Percentiles rank a stretch among this genome's conserved stretches.
Conservation (phyloP, 2,797 vertebrate genomes). For the Pempheris klunzingeri region DNA sequence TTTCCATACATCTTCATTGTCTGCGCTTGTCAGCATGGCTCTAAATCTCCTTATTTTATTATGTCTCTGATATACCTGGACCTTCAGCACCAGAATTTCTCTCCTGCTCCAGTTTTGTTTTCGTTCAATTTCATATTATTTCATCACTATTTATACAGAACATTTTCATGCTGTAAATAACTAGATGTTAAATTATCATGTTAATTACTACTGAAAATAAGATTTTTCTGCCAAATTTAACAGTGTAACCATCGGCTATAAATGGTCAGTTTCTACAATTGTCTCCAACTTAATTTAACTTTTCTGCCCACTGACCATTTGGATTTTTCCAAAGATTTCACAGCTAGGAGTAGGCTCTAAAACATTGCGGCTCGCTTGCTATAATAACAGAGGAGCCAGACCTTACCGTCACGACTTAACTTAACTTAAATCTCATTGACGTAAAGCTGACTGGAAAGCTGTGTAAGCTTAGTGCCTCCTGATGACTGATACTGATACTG, state of each 20-base stretch:
- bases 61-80: not conserved
- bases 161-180: not conserved
- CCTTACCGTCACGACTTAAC: too few relatives aligned
- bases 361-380: too few relatives aligned
- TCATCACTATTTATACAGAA: not conserved
- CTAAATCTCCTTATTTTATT: not conserved
- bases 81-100: too few relatives aligned
- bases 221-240: not conserved
- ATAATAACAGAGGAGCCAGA: too few relatives aligned
- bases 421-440: too few relatives aligned
- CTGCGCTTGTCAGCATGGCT: not conserved
- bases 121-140: not conserved
- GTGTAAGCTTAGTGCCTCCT: not conserved
- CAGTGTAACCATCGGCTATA: not conserved
- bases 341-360: not conserved
- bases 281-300: not conserved
- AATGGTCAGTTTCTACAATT: not conserved
- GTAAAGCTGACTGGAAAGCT: not conserved
- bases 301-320: not conserved
- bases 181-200: not conserved
- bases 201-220: not conserved
- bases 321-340: not conserved
- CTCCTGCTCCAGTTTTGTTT: not conserved
- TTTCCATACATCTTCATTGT: not conserved
- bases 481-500: too few relatives aligned